A percentile compares a stretch with the other conserved stretches of the same genome.
These are phyloP conservation scores for Nycticorax nycticorax DNA, from an alignment of 2,113 vertebrate species.

Conservation along the genomic window DNA sequence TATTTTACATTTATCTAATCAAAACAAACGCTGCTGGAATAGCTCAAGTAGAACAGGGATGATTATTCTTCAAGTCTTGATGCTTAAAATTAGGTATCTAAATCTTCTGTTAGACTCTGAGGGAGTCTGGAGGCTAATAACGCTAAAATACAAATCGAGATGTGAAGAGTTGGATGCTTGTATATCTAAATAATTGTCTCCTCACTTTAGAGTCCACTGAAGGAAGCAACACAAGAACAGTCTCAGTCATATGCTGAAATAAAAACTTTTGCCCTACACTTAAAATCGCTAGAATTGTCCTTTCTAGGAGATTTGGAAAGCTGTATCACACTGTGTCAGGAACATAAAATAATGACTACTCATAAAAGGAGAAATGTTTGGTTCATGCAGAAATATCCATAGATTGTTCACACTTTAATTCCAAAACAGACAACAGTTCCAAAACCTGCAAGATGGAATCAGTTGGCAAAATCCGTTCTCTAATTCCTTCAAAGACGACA, in stretches of 20 bases:
- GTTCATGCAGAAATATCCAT: background rate
- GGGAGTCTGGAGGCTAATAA: background rate
- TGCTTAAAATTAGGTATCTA: slow-evolving; percentile 2
- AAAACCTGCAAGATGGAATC: background rate
- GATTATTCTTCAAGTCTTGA: background rate
- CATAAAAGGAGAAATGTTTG: background rate
- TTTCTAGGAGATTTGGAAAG: background rate
- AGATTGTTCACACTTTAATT: background rate
- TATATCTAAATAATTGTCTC: background rate
- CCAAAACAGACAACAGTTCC: background rate
- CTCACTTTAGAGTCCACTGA: background rate
- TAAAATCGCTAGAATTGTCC: background rate
- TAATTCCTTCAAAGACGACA: background rate
- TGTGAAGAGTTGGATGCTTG: background rate
- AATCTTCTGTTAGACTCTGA: background rate
- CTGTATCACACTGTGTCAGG: background rate
- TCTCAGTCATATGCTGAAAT: background rate
- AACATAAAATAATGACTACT: background rate
- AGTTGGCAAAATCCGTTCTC: background rate
- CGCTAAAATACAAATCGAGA: background rate
- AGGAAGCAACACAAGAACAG: background rate
- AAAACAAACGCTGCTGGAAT: slow-evolving; percentile 19
- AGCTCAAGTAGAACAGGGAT: background rate
- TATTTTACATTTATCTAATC: slow-evolving; percentile 47
- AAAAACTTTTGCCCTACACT: background rate